These are phyloP conservation scores for Epizoanthus illoricatus DNA, from an alignment of 92 coral and sea anemone genomes.

Conservation along the genomic window DNA sequence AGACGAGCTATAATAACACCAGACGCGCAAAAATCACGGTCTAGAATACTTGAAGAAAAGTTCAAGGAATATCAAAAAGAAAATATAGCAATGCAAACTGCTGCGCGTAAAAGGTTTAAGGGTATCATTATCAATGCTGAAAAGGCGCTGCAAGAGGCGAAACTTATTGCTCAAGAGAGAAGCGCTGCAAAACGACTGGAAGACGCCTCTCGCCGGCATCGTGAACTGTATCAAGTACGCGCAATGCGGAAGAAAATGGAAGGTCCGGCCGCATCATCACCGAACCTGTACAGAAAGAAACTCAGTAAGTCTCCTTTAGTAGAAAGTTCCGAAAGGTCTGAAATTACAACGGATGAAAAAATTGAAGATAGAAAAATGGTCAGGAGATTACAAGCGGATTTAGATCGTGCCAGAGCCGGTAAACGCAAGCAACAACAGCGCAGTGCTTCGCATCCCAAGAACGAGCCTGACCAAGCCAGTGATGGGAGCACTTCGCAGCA, in stretches of 20 bases:
- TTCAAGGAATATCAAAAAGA: conserved; percentile 27
- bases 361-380: neutral
- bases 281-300: neutral
- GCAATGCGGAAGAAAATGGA: neutral
- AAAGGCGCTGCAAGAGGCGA: conserved; percentile 47
- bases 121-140: conserved; percentile 51
- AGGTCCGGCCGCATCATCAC: neutral
- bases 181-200: conserved; percentile 35
- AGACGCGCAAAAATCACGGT: neutral
- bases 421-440: neutral
- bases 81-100: conserved; percentile 50
- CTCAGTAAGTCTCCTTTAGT: no score
- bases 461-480: neutral
- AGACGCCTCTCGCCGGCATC: conserved; percentile 16
- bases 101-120: conserved; percentile 49
- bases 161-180: conserved; percentile 34
- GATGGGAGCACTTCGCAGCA: neutral
- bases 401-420: neutral
- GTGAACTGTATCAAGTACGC: neutral
- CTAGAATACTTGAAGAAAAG: conserved; percentile 18
- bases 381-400: neutral
- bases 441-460: neutral
- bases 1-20: neutral
- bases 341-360: neutral
- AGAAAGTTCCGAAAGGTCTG: neutral